Percentiles rank a stretch among this genome's conserved stretches.
Conservation (phyloP, 2,113 vertebrate species). For the Tiliqua scincoides region DNA sequence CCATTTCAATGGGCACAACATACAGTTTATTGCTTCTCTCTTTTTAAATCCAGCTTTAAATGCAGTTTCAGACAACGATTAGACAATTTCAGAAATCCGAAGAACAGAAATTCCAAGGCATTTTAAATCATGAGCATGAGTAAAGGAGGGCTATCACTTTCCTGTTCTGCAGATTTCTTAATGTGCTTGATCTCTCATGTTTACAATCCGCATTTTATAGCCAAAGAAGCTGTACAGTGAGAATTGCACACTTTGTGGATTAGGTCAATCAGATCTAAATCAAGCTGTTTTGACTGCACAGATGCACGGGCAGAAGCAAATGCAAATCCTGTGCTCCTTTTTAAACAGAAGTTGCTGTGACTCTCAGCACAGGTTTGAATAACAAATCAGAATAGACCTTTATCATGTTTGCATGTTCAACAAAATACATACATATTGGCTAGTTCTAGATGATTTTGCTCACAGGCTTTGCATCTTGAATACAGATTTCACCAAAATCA, state of each 20-base stretch:
- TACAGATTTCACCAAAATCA: neutral
- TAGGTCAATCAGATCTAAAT: neutral
- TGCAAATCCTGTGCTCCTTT: neutral
- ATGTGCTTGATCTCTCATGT: neutral
- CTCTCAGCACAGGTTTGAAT: neutral
- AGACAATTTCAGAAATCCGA: neutral
- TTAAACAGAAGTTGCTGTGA: neutral
- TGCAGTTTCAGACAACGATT: neutral
- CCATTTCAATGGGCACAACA: neutral
- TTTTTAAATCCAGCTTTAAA: neutral
- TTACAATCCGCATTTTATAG: neutral
- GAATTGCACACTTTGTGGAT: neutral
- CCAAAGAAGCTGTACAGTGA: neutral
- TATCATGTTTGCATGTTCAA: too few relatives aligned
- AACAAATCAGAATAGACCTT: too few relatives aligned
- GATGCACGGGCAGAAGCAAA: neutral
- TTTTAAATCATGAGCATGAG: neutral
- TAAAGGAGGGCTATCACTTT: neutral
- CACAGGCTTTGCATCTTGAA: neutral
- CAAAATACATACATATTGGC: too few relatives aligned
- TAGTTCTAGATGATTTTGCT: neutral
- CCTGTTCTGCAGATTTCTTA: neutral
- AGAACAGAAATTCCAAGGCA: neutral
- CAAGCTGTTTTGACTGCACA: neutral
- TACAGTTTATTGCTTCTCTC: neutral